Evolutionary conservation across 1,140 invertebrate genomes (phyloP).

Genomic region (Macrobrachium rosenbergii): DNA sequence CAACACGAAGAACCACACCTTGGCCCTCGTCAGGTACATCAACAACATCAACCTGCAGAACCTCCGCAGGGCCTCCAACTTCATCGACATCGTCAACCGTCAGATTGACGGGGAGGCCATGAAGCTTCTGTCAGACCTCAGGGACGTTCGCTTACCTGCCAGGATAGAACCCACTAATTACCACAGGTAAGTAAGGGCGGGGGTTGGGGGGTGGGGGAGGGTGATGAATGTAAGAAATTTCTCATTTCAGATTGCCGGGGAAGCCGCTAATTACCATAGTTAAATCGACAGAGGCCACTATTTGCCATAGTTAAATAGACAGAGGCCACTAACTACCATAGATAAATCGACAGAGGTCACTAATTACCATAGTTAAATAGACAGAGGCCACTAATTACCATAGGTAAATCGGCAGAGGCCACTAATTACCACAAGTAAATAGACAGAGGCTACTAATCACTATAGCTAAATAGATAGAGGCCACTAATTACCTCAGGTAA

Average conservation of each 20-base stretch:
- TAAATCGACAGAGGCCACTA: too few relatives aligned
- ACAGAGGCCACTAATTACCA: not conserved
- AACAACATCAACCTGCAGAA: slow-evolving; percentile 98
- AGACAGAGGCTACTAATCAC: not conserved
- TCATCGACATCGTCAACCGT: slow-evolving; percentile 94
- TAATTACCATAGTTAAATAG: slow-evolving; percentile 84
- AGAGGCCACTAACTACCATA: not conserved
- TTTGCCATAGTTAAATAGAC: too few relatives aligned
- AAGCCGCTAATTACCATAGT: not conserved
- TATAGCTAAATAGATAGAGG: too few relatives aligned
- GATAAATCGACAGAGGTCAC: slow-evolving; percentile 76
- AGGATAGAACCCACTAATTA: slow-evolving; percentile 91
- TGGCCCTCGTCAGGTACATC: slow-evolving; percentile 96
- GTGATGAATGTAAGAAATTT: too few relatives aligned
- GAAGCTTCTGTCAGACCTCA: slow-evolving; percentile 87
- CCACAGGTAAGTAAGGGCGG: slow-evolving; percentile 88
- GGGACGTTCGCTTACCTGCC: slow-evolving; percentile 87
- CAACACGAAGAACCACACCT: slow-evolving; percentile 95
- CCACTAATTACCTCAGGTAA: too few relatives aligned
- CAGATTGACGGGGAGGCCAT: slow-evolving; percentile 94
- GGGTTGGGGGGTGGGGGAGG: too few relatives aligned
- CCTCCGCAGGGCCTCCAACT: slow-evolving; percentile 91
- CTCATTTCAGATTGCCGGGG: too few relatives aligned
- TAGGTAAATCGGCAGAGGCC: not conserved
- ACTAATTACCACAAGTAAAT: too few relatives aligned